Evolutionary conservation across 1,140 invertebrate species (phyloP).

Genomic region (Psix sp.): DNA sequence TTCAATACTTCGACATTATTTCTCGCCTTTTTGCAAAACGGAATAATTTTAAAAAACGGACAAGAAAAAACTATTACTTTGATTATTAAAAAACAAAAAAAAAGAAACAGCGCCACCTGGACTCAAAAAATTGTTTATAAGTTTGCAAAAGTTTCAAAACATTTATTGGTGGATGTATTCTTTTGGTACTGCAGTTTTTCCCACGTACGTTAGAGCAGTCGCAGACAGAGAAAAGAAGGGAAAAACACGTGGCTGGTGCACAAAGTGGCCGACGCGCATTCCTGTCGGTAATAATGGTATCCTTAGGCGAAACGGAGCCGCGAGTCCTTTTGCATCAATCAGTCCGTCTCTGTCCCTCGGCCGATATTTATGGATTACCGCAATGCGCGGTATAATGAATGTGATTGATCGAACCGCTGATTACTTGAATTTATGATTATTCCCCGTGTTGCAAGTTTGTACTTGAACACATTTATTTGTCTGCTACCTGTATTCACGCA

Average conservation of each 20-base stretch:
- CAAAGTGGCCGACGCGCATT: constrained; percentile 54
- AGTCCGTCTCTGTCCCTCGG: constrained; percentile 23
- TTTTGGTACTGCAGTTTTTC: no score
- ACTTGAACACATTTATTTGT: constrained; percentile 31
- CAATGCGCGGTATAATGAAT: constrained; percentile 53
- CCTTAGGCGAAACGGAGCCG: constrained; percentile 45
- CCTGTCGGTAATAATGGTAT: constrained; percentile 46
- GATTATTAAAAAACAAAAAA: no score
- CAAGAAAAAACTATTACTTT: no score
- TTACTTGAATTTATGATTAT: constrained; percentile 65
- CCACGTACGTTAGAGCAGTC: no score
- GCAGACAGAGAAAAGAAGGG: constrained; percentile 15
- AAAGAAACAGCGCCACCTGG: no score
- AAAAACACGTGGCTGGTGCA: constrained; percentile 32
- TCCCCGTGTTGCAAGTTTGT: constrained; percentile 40
- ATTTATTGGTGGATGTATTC: no score
- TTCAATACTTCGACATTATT: no score
- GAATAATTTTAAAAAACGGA: no score
- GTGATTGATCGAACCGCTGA: constrained; percentile 66
- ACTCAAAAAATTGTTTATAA: no score
- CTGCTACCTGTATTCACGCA: constrained; percentile 1
- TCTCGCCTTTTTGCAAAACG: no score
- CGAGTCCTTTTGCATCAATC: constrained; percentile 57
- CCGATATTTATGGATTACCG: constrained; percentile 54
- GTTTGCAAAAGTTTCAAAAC: no score